Conservation (phyloP, 1,140 invertebrate genomes). For the Drosophila paulistorum region DNA sequence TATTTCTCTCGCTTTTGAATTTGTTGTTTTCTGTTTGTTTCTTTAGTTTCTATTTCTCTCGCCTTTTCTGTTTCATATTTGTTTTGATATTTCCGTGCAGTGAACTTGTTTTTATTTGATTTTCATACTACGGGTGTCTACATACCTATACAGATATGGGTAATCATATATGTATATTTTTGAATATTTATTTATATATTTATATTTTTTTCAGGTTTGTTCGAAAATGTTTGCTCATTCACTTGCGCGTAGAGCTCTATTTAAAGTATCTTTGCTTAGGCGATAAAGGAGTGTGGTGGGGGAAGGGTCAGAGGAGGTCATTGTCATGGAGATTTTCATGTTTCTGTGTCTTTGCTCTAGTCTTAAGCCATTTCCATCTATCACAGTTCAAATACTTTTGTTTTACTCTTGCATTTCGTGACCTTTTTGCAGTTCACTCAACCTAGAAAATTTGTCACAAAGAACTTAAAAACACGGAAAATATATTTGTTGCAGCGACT, state of each 20-base stretch:
- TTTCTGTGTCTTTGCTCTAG: neutral
- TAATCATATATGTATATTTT: constrained; percentile 41
- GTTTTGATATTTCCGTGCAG: constrained; percentile 70
- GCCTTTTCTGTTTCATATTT: constrained; percentile 24
- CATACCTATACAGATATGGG: constrained; percentile 44
- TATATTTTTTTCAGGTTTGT: constrained; percentile 25
- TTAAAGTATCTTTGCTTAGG: constrained; percentile 55
- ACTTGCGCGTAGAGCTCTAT: constrained; percentile 49
- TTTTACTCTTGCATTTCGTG: constrained; percentile 8
- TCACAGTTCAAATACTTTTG: constrained; percentile 31
- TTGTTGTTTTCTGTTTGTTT: constrained; percentile 28
- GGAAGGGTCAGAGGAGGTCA: constrained; percentile 44
- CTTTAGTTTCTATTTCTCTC: constrained; percentile 35
- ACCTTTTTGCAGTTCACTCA: constrained; percentile 56
- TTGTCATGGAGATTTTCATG: constrained; percentile 62
- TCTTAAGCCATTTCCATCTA: constrained; percentile 3
- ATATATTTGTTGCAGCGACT: constrained; percentile 7
- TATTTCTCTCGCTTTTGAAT: constrained; percentile 14
- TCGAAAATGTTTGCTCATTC: constrained; percentile 67
- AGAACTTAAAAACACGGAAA: constrained; percentile 60
- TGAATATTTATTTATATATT: constrained; percentile 44
- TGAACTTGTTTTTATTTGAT: constrained; percentile 76
- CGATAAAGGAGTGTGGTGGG: neutral
- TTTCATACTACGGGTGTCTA: constrained; percentile 38
- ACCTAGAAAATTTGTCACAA: constrained; percentile 56